These are phyloP conservation scores for Drosophila funebris DNA, from an alignment of 1,140 invertebrate genomes.

Conservation along the genomic window DNA sequence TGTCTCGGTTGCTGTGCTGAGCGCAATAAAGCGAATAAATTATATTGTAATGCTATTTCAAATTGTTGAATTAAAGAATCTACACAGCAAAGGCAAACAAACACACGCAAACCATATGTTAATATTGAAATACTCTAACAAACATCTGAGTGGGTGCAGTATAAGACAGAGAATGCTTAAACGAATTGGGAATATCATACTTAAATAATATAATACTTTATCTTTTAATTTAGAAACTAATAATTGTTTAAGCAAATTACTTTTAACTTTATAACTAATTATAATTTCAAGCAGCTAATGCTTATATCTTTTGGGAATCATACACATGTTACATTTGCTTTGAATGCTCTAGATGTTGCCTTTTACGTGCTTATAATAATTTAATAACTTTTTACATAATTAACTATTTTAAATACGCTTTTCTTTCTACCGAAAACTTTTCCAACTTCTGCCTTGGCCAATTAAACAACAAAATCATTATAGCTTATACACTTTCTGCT, in stretches of 20 bases:
- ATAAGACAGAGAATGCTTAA: no score
- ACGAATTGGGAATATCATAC: no score
- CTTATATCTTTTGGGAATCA: background rate
- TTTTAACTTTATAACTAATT: no score
- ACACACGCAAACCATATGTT: background rate
- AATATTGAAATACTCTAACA: conserved; percentile 41
- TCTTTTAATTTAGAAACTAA: no score
- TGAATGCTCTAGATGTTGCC: background rate
- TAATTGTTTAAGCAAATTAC: no score
- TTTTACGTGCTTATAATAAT: background rate
- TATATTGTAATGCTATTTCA: conserved; percentile 76
- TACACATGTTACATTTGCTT: background rate
- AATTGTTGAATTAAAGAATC: conserved; percentile 53
- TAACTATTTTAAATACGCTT: no score
- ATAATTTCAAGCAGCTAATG: background rate
- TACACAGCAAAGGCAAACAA: background rate
- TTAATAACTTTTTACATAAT: background rate
- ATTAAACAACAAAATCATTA: background rate
- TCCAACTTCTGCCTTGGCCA: background rate
- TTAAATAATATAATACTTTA: no score
- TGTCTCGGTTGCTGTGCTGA: conserved; percentile 43
- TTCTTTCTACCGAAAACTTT: background rate
- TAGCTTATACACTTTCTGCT: conserved; percentile 2
- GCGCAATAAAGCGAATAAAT: conserved; percentile 70
- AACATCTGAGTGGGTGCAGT: background rate